Evolutionary conservation across 1,140 invertebrate species (phyloP), one percentile per base, ranked within the genome.

Genomic region (Diploscapter pachys): DNA sequence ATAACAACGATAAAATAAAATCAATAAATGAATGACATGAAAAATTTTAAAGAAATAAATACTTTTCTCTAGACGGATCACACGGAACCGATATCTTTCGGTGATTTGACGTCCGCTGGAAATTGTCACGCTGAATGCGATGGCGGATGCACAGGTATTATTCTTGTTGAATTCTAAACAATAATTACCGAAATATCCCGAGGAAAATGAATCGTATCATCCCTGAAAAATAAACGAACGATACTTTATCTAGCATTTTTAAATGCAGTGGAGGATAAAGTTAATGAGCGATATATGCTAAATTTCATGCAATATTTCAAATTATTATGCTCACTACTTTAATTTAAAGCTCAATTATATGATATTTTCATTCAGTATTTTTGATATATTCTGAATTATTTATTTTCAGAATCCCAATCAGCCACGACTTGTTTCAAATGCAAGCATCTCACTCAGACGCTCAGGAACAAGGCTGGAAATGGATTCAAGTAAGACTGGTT

Each of bases 101-200:
- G 82, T 53, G 79, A 82, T 59, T 66, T 84, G 53, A 71, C 59
- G n/a, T 83, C 83, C 13, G 83, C 72, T 49, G 75, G 71, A 48
- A 79, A 84, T 76, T 84, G 83, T 65, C 83, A 84, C 67, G 48
- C 67, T 3, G 82, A 84, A 65, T 84, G 83, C 67, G 50, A 79
- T n/a, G 71, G 68, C 51, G 82, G 82, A 6, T 83, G 81, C 70
- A 77, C 80, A 31, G 31, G 31, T 31, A 31, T 31, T 31, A 31
- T 31, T 31, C 31, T 31, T 31, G 31, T 31, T 31, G 31, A 31
- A 0, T 31, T 31, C 31, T 31, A 31, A 31, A 31, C 31, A 31
- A 31, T 31, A 31, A 31, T 31, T 31, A 31, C 31, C 31, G 31
- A 31, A 31, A 31, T 31, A 31, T 31, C 31, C 31, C 31, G 31